phyloP scores from a whole-genome alignment of 2,113 vertebrate species.

The Loxodonta africana region DNA sequence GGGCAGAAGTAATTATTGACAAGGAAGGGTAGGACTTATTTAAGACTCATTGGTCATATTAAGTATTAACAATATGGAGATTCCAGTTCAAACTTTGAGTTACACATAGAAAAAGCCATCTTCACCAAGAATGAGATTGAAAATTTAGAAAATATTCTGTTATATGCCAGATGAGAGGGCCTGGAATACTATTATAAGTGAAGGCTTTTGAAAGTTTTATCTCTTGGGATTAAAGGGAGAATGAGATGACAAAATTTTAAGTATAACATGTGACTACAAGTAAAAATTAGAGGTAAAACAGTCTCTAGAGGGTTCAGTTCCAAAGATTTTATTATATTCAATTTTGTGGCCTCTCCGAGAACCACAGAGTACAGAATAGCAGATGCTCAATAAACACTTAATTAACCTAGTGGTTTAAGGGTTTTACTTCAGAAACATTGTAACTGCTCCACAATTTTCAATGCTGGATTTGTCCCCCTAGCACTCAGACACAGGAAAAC shows the following conservation, averaged over 20 bases:
- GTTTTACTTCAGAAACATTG: neutral
- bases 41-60: neutral
- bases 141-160: neutral
- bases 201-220: neutral
- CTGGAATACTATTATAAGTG: neutral
- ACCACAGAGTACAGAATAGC: neutral
- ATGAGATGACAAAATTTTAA: neutral
- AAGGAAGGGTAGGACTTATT: neutral
- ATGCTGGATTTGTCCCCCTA: neutral
- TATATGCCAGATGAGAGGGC: neutral
- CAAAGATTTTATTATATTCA: neutral
- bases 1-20: fast-evolving
- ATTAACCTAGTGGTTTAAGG: neutral
- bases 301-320: neutral
- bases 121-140: neutral
- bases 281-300: neutral
- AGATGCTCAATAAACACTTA: neutral
- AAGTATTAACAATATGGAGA: neutral
- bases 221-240: neutral
- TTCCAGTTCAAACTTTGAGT: neutral
- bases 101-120: neutral
- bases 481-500: neutral
- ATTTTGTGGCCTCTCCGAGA: neutral
- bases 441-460: neutral
- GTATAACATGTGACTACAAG: neutral